These are phyloP conservation scores for Zosterops japonicus DNA, from an alignment of 2,113 vertebrate genomes.

Conservation along the genomic window DNA sequence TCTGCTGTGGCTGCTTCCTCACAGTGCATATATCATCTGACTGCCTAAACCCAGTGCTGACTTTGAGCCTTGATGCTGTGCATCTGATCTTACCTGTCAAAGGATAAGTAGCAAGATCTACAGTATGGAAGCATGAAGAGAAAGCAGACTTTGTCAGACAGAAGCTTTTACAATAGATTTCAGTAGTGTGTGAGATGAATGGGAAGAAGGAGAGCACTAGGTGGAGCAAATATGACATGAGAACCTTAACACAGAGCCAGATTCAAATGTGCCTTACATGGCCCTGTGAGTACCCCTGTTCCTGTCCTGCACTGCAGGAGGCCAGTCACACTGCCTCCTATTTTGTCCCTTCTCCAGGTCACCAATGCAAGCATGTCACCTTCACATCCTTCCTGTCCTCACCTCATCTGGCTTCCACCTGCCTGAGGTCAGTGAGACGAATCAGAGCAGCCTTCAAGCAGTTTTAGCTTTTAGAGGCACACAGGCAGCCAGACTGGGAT, in stretches of 20 bases:
- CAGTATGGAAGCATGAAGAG: neutral
- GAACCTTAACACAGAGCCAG: neutral
- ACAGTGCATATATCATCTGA: neutral
- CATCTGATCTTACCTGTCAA: neutral
- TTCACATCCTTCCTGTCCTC: neutral
- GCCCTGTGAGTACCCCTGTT: neutral
- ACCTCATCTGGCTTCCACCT: neutral
- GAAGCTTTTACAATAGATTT: neutral
- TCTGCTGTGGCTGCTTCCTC: neutral
- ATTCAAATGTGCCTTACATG: neutral
- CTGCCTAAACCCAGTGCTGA: neutral
- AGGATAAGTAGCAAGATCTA: neutral
- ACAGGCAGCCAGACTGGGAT: neutral
- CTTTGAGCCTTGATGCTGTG: neutral
- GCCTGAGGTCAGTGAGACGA: neutral
- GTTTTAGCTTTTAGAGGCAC: neutral
- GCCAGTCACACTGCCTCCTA: neutral
- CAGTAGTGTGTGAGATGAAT: neutral
- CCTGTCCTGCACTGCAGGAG: neutral
- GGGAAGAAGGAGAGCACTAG: neutral
- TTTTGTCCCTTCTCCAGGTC: neutral
- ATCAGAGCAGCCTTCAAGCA: neutral
- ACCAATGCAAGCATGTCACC: neutral
- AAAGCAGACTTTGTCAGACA: neutral
- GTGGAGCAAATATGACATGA: neutral